Percentiles rank a stretch among this genome's conserved stretches.
phyloP scores from a whole-genome alignment of 2,113 vertebrate genomes.

The Sisor rabdophorus region DNA sequence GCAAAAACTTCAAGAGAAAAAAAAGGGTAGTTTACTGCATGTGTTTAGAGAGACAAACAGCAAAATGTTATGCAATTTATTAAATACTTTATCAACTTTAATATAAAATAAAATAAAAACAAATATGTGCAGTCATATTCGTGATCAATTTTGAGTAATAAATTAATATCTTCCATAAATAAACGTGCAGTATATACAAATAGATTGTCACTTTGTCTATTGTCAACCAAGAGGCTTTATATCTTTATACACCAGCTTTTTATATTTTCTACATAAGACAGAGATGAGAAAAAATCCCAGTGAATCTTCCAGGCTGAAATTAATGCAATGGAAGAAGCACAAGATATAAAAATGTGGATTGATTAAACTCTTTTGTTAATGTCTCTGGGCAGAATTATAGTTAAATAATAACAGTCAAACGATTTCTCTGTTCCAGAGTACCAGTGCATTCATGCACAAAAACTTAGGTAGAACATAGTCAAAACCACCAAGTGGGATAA shows the following conservation, averaged over 20 bases:
- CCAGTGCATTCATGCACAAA: conserved; percentile 17
- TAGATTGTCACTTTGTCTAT: conserved; percentile 13
- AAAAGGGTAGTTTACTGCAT: not conserved
- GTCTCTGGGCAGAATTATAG: not conserved
- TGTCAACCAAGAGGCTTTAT: conserved; percentile 6
- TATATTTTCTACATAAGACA: not conserved
- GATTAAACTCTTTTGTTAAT: not conserved
- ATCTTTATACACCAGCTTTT: not conserved
- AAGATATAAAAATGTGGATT: not conserved
- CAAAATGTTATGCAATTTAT: not conserved
- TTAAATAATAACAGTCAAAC: conserved; percentile 28
- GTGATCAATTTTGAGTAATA: conserved; percentile 21
- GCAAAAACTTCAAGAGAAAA: not conserved
- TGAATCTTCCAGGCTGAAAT: conserved; percentile 24
- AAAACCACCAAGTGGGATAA: conserved; percentile 3
- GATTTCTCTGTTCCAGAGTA: not conserved
- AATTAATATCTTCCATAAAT: not conserved
- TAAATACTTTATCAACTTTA: conserved; percentile 21
- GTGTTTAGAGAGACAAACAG: not conserved
- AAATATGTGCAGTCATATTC: conserved; percentile 21
- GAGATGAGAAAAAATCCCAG: not conserved
- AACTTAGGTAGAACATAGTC: conserved; percentile 9
- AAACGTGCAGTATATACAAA: conserved; percentile 22
- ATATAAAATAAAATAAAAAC: conserved; percentile 19
- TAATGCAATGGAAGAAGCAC: not conserved